Evolutionary conservation across 2,113 vertebrate genomes (phyloP), one percentile per base, ranked within the genome.

Genomic region (Rostratula benghalensis): DNA sequence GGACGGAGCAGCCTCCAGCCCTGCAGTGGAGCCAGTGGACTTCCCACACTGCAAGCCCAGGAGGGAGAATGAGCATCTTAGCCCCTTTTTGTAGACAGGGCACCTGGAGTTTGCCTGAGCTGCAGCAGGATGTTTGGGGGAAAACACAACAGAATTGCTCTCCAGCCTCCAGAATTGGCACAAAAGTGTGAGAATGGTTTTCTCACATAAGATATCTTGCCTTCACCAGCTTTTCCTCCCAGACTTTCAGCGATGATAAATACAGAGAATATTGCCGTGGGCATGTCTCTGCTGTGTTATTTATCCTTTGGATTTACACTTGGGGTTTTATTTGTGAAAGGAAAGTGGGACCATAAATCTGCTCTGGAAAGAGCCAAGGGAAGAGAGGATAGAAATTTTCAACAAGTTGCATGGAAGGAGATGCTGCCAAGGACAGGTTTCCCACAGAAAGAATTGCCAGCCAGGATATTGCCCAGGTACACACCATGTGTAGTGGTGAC

Each of bases 241-340:
- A 83, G 92, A 59, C 78, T 88, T 94, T 80, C 51, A 77, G 68
- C 71, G 80, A 69, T 35, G 68, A 94, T 77, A 82, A 85, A 85
- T 74, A 86, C 56, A 94, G 87, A 87, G 41, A 80, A 69, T 79
- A 85, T 70, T 95, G 63, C 78, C 73, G 37, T 3, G 6, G 82
- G 90, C 92, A 80, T 23, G 71, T 86, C 92, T 96, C 87, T 64
- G 80, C 79, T 77, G 37, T 1, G 19, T 91, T 95, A 94, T 90
- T 95, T 93, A 90, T 93, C 68, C 84, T 93, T 92, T 60, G 85
- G 90, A 92, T 96, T 94, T 91, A 88, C 43, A 33, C 82, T 93
- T 77, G 22, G 54, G 51, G 31, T 85, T 95, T 96, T 95, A 87
- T 96, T 94, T 94, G 85, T 90, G 88, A 90, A 96, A 95, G 50